Base-by-base conservation (phyloP, 2,113 vertebrate genomes). In the Thinocorus orbignyianus region DNA sequence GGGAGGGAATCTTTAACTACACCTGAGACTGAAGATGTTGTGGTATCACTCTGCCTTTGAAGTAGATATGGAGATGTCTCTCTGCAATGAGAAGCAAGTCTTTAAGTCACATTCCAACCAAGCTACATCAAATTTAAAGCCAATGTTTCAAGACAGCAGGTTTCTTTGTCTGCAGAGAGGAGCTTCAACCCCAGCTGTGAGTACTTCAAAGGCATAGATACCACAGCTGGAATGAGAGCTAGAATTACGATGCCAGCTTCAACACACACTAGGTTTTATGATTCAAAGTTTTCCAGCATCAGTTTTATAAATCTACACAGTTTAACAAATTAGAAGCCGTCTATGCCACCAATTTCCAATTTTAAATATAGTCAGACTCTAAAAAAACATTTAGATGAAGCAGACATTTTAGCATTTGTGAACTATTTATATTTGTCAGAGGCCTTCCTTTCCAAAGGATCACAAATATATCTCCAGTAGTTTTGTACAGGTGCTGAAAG, bases 131-230 rank as follows among this genome's bases (percentile, higher is more conserved):
- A 94, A 93, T 81, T 79, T 94, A 86, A 90, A 95, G 65, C 23
- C 90, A 76, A 10, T 79, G 61, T 74, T 96, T 95, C 81, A 62
- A 93, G 92, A 26, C 55, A 77, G 55, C 51, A 35, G 39, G 35
- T 76, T 88, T 93, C 64, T 91, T 92, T 91, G 41, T 79, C 91
- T 92, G 70, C 65, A 78, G 85, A 82, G 64, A 86, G 52, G 6
- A 95, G 72, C 61, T 74, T 92, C 91, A 88, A 19, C 54, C 54
- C 86, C 90, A 96, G 88, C 92, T 97, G 94, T 71, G 69, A 92
- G 77, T 41, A 91, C 86, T 96, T 96, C 92, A 94, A 93, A 96
- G 80, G 86, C 90, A 91, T 31, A 79, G 92, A 86, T 71, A 76
- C 82, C 69, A 95, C 95, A 94, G 61, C 80, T 94, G 93, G 81